These are phyloP conservation scores for Salvator merianae DNA, from an alignment of 2,113 vertebrate genomes.

Conservation along the genomic window DNA sequence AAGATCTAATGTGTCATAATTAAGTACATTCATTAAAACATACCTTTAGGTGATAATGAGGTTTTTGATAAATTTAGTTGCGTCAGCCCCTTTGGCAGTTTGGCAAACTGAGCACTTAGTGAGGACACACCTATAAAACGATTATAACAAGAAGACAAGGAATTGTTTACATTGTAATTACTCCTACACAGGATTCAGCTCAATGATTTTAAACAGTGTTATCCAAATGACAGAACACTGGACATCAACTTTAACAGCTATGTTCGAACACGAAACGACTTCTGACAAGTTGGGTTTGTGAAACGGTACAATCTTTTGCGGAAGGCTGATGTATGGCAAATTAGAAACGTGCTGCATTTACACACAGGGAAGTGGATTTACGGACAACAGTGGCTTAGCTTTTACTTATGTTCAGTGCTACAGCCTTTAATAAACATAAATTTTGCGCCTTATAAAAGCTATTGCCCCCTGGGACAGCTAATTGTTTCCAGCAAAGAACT, in stretches of 20 bases:
- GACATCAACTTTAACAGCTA: not conserved
- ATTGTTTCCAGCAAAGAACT: not conserved
- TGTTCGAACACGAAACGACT: not conserved
- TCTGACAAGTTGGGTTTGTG: not conserved
- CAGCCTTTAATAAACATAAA: not conserved
- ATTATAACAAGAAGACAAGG: not conserved
- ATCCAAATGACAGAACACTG: not conserved
- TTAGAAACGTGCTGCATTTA: not conserved
- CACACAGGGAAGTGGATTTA: not conserved
- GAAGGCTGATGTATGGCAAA: not conserved
- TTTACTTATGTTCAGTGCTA: not conserved
- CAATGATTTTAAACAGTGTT: not conserved
- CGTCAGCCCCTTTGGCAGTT: conserved; percentile 91
- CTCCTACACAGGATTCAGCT: not conserved
- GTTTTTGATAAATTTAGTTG: conserved; percentile 96
- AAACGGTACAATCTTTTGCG: not conserved
- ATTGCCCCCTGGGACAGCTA: not conserved
- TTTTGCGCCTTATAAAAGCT: too few relatives aligned
- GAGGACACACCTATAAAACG: conserved; percentile 83
- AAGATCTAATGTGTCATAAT: not conserved
- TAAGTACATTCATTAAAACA: not conserved
- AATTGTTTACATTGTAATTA: not conserved
- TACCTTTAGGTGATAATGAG: conserved; percentile 97
- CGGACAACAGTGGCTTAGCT: not conserved
- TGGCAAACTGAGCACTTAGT: conserved; percentile 92